These are phyloP conservation scores for Lepidiolamprologus cunningtoni DNA, from an alignment of 2,113 vertebrate species.

Conservation along the genomic window DNA sequence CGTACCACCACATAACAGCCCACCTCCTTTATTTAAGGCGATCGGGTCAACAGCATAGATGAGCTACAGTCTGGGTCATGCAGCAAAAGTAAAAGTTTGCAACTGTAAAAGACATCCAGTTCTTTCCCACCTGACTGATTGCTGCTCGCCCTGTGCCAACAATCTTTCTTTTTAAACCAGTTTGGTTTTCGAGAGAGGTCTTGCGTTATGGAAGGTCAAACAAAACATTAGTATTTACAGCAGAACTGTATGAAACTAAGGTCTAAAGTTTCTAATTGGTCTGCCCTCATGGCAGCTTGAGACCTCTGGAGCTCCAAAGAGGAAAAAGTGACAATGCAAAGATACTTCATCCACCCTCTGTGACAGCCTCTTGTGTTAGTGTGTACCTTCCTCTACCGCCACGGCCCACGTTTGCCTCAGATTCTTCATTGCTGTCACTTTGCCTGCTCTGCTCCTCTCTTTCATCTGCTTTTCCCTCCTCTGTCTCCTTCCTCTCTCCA, in stretches of 20 bases:
- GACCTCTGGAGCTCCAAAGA: background rate
- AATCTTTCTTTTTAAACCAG: background rate
- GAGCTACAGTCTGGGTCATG: background rate
- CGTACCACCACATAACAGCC: background rate
- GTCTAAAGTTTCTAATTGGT: background rate
- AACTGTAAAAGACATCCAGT: background rate
- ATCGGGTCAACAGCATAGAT: background rate
- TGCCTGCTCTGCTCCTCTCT: slow-evolving; percentile 1
- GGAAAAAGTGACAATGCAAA: background rate
- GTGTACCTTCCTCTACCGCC: background rate
- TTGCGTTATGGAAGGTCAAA: background rate
- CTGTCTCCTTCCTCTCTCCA: slow-evolving; percentile 21
- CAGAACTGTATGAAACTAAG: background rate
- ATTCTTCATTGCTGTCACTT: slow-evolving; percentile 39
- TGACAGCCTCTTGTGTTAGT: background rate
- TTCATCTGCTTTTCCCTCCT: slow-evolving; percentile 21
- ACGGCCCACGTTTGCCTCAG: background rate
- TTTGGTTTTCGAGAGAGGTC: background rate
- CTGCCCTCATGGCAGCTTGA: background rate
- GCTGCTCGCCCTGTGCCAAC: background rate
- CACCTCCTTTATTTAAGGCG: background rate
- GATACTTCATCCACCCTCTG: background rate
- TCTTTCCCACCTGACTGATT: background rate
- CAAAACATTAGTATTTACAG: background rate
- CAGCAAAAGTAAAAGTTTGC: background rate